These are phyloP conservation scores for Pangasius mekongensis DNA, from an alignment of 2,797 vertebrate species.

Conservation along the genomic window DNA sequence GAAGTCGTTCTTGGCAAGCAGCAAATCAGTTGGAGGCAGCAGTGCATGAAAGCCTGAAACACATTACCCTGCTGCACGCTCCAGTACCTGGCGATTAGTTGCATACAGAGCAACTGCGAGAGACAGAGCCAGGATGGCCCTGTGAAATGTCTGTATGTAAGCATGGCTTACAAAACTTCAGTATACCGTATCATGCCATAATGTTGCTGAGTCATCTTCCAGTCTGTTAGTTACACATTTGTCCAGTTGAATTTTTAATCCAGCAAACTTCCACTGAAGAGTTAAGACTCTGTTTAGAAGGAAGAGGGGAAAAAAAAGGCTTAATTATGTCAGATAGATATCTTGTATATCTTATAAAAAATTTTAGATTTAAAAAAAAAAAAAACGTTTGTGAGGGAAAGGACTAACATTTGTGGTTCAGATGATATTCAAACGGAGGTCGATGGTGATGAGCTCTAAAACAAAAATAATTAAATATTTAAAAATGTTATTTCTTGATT, in stretches of 20 bases:
- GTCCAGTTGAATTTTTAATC: slow-evolving; percentile 39
- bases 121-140: slow-evolving; percentile 75
- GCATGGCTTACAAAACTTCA: slow-evolving; percentile 24
- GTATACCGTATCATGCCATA: slow-evolving; percentile 16
- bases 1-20: slow-evolving; percentile 29
- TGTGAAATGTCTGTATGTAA: slow-evolving; percentile 33
- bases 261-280: neutral
- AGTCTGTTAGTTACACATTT: slow-evolving; percentile 16
- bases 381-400: neutral
- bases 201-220: slow-evolving; percentile 7
- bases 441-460: slow-evolving; percentile 52
- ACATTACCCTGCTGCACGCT: slow-evolving; percentile 31
- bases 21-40: slow-evolving; percentile 37
- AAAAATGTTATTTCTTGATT: neutral
- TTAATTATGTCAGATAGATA: neutral
- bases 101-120: slow-evolving; percentile 71
- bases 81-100: slow-evolving; percentile 63
- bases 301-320: neutral
- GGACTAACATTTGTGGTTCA: slow-evolving; percentile 39
- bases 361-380: neutral
- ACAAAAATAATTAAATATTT: neutral
- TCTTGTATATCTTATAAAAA: neutral
- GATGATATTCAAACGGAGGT: slow-evolving; percentile 56
- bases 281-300: slow-evolving; percentile 16
- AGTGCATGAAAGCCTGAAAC: slow-evolving; percentile 30